Base-by-base conservation (phyloP, 1,140 invertebrate species). In the Drosophila teissieri region DNA sequence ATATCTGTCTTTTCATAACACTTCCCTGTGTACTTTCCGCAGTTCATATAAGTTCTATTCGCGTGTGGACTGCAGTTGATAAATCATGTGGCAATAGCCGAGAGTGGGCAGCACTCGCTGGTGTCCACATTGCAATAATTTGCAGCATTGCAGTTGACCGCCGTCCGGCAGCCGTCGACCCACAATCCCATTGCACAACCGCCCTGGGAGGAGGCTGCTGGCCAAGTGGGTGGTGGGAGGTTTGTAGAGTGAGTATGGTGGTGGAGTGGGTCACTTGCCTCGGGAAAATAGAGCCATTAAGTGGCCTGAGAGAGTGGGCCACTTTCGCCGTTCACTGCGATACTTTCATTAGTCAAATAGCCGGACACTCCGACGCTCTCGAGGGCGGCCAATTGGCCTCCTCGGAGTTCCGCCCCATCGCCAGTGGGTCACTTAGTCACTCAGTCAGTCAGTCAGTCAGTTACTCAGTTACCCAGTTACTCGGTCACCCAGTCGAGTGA, bases 271-370 rank as follows among this genome's bases (percentile, higher is more conserved):
- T 51, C 27, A 51, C 8, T 51, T 51, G 48, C 48, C 48, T 10
- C 17, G 19, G 36, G 69, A 78, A 85, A 85, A 86, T 86, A 82
- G 64, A 86, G 83, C 78, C 75, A 86, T 86, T 88, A 82, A 86
- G 75, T 88, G 74, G 64, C 61, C 75, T 80, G 74, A 73, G 82
- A 83, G 82, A 86, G 79, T 73, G 83, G 68, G 75, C 79, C 79
- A 86, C 82, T 86, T 88, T 86, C 79, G 79, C 70, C 75, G 75
- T 80, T 85, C 82, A 68, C 82, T 37, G 61, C 46, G 61, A 75
- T 82, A 86, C 83, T 88, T 88, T 86, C 83, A 82, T 86, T 88
- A 82, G 72, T 73, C 73, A 80, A 80, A 85, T 85, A 76, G 62
- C 55, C 36, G 52, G 55, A 53, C 80, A 84, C 80, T 83, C 82